Percentiles rank a stretch among this genome's conserved stretches.
These are phyloP conservation scores for Corvus cornix DNA, from an alignment of 2,113 vertebrate species.

Conservation along the genomic window DNA sequence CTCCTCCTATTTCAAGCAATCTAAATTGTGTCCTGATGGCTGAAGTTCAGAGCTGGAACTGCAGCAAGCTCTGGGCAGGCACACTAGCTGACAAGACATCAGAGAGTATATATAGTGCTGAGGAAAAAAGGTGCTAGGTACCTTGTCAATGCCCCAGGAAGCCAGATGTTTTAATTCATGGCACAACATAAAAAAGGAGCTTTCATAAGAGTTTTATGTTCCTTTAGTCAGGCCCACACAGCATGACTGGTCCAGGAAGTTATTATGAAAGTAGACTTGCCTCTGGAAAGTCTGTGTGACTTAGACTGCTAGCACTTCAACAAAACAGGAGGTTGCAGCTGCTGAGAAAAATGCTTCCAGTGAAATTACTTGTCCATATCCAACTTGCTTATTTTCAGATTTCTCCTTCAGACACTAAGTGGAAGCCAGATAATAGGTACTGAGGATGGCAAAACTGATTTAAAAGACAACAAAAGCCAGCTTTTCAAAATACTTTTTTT, in stretches of 20 bases:
- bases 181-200: slow-evolving; percentile 25
- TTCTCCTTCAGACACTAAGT: neutral
- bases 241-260: slow-evolving; percentile 43
- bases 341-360: slow-evolving; percentile 18
- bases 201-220: slow-evolving; percentile 41
- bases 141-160: slow-evolving; percentile 4
- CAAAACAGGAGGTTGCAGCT: slow-evolving; percentile 48
- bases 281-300: slow-evolving; percentile 35
- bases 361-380: neutral
- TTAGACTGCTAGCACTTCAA: neutral
- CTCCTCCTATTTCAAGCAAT: neutral
- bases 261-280: slow-evolving; percentile 44
- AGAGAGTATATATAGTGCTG: neutral
- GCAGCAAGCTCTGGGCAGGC: neutral
- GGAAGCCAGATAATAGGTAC: neutral
- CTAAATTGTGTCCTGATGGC: neutral
- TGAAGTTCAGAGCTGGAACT: slow-evolving; percentile 23
- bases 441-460: neutral
- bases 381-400: neutral
- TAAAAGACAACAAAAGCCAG: neutral
- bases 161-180: slow-evolving; percentile 41
- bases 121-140: slow-evolving; percentile 19
- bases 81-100: neutral
- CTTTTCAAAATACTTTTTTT: neutral
- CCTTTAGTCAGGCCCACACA: slow-evolving; percentile 48